Evolutionary conservation across 2,888 invertebrate genomes (phyloP).

Genomic region (Colostygia pectinataria): DNA sequence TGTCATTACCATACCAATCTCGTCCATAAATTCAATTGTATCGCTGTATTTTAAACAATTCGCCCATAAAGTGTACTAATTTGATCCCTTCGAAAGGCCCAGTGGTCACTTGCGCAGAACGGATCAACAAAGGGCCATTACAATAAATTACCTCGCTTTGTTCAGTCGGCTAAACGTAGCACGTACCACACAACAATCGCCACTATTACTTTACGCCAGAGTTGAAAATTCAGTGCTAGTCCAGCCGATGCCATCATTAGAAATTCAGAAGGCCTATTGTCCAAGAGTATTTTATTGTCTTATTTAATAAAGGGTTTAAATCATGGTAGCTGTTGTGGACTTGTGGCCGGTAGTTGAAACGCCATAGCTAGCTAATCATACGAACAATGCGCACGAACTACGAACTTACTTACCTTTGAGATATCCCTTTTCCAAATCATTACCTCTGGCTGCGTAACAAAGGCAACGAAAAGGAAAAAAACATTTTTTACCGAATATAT

Average conservation of each 20-base stretch:
- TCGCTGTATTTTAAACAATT: conserved; percentile 33
- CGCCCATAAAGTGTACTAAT: conserved; percentile 47
- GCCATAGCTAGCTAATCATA: too few relatives aligned
- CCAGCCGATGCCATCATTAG: conserved; percentile 19
- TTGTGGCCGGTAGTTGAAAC: conserved; percentile 2
- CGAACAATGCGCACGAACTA: too few relatives aligned
- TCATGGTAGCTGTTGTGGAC: conserved; percentile 11
- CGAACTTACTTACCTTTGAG: too few relatives aligned
- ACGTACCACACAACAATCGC: neutral
- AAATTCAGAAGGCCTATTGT: conserved; percentile 28
- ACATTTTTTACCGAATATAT: too few relatives aligned
- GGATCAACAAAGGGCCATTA: conserved; percentile 45
- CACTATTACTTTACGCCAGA: conserved; percentile 11
- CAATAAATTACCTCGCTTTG: conserved; percentile 46
- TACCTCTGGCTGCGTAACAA: too few relatives aligned
- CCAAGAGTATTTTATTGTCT: conserved; percentile 27
- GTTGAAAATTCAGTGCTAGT: conserved; percentile 11
- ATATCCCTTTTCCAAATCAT: too few relatives aligned
- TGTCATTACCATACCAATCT: conserved; percentile 19
- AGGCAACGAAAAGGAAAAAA: too few relatives aligned
- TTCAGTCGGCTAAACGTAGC: conserved; percentile 27
- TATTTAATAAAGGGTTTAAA: conserved; percentile 27
- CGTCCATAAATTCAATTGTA: conserved; percentile 24
- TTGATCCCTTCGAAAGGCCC: conserved; percentile 37
- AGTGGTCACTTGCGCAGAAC: conserved; percentile 44